These are phyloP conservation scores for Corythucha ciliata DNA, from an alignment of 2,888 invertebrate genomes.

Conservation along the genomic window DNA sequence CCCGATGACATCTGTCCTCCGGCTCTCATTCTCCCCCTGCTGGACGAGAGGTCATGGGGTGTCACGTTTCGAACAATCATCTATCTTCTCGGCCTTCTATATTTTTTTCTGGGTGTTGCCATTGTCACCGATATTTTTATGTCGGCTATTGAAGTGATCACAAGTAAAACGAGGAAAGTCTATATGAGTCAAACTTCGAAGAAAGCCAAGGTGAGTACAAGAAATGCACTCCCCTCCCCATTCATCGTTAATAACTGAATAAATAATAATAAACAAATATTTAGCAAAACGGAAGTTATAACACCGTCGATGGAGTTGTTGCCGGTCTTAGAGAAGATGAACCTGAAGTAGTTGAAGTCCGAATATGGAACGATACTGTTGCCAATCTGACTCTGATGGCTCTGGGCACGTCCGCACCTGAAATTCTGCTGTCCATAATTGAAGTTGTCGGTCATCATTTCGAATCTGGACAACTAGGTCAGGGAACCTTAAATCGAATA, in stretches of 20 bases:
- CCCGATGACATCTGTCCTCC: slow-evolving; percentile 53
- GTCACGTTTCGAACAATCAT: slow-evolving; percentile 74
- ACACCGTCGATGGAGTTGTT: slow-evolving; percentile 43
- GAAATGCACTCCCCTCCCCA: too few species aligned
- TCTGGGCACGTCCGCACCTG: slow-evolving; percentile 94
- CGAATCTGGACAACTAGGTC: slow-evolving; percentile 92
- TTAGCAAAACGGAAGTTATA: slow-evolving; percentile 33
- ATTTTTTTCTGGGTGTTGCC: slow-evolving; percentile 96
- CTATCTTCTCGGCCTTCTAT: slow-evolving; percentile 81
- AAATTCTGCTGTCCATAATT: slow-evolving; percentile 93
- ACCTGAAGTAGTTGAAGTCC: slow-evolving; percentile 61
- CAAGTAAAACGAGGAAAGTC: slow-evolving; percentile 93
- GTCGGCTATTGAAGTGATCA: slow-evolving; percentile 98
- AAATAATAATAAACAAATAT: too few species aligned
- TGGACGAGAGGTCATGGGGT: slow-evolving; percentile 59
- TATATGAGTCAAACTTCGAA: slow-evolving; percentile 48
- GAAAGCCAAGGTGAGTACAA: slow-evolving; percentile 30
- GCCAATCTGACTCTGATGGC: slow-evolving; percentile 99
- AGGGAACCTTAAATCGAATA: slow-evolving; percentile 96
- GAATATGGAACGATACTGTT: slow-evolving; percentile 99
- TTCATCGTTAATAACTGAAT: too few species aligned
- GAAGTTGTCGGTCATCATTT: slow-evolving; percentile 95
- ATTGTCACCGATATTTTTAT: slow-evolving; percentile 98
- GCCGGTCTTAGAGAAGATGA: slow-evolving; percentile 57
- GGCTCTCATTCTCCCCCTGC: slow-evolving; percentile 75